Conservation (phyloP, 1,140 invertebrate genomes). For the Achatina immaculata region DNA sequence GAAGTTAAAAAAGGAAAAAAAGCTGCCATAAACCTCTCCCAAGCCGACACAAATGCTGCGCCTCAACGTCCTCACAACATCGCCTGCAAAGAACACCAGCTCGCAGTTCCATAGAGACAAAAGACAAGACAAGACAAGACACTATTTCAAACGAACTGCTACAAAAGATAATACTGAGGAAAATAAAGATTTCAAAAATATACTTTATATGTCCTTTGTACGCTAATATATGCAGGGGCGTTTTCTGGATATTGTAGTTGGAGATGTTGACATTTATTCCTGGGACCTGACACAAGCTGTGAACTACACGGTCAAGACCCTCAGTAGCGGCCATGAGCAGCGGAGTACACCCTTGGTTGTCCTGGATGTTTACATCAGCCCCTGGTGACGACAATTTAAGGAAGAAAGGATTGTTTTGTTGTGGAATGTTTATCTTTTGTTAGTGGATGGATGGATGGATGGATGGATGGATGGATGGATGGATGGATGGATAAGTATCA, state of each 20-base stretch:
- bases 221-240: slow-evolving; percentile 61
- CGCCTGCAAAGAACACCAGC: too few species aligned
- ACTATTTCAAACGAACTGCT: background rate
- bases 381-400: slow-evolving; percentile 45
- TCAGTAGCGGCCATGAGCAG: slow-evolving; percentile 63
- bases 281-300: slow-evolving; percentile 43
- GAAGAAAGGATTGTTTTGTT: too few species aligned
- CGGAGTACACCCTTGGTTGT: slow-evolving; percentile 60
- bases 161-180: background rate
- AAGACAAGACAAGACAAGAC: too few species aligned
- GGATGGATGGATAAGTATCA: too few species aligned
- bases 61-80: too few species aligned
- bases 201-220: slow-evolving; percentile 63
- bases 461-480: too few species aligned
- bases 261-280: slow-evolving; percentile 59
- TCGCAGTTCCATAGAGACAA: too few species aligned
- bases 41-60: too few species aligned
- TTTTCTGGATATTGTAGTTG: slow-evolving; percentile 48
- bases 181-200: background rate
- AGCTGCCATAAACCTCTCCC: too few species aligned
- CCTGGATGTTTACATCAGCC: slow-evolving; percentile 58
- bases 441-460: too few species aligned
- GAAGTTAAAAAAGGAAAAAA: too few species aligned
- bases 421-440: too few species aligned
- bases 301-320: slow-evolving; percentile 60